Conservation (phyloP, 2,113 vertebrate species). For the Leucopternis melanops region DNA sequence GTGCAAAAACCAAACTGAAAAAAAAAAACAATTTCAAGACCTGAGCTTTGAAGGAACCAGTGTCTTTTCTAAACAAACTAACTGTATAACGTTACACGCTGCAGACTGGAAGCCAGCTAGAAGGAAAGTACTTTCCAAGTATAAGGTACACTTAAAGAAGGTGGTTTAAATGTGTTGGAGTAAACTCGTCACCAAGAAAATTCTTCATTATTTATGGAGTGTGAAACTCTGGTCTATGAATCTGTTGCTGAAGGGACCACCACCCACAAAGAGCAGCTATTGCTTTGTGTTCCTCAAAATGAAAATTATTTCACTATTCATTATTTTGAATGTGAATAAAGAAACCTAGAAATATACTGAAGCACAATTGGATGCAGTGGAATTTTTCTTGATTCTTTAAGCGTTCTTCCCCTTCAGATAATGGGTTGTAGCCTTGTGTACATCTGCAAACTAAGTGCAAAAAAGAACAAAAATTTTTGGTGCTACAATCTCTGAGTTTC, state of each 20-base stretch:
- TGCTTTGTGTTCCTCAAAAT: not conserved
- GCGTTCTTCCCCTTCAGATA: not conserved
- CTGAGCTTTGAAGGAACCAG: not conserved
- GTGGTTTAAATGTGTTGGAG: not conserved
- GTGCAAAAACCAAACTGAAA: not conserved
- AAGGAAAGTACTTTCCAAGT: not conserved
- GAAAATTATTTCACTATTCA: not conserved
- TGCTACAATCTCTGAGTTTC: not conserved
- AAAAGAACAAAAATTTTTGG: not conserved
- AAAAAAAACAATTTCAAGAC: not conserved
- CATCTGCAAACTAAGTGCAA: not conserved
- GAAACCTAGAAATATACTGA: not conserved
- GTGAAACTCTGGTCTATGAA: not conserved
- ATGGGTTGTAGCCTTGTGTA: not conserved
- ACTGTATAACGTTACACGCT: not conserved
- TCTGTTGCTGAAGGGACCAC: not conserved
- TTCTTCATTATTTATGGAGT: not conserved
- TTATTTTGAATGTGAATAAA: not conserved
- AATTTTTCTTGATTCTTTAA: not conserved
- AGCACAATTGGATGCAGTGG: not conserved
- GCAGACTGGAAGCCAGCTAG: not conserved
- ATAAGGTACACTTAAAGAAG: not conserved
- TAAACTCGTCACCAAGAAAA: not conserved
- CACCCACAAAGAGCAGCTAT: not conserved
- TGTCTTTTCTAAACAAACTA: not conserved